Evolutionary conservation across 2,797 vertebrate genomes (phyloP).

Genomic region (Sebastiscus albofasciatus): DNA sequence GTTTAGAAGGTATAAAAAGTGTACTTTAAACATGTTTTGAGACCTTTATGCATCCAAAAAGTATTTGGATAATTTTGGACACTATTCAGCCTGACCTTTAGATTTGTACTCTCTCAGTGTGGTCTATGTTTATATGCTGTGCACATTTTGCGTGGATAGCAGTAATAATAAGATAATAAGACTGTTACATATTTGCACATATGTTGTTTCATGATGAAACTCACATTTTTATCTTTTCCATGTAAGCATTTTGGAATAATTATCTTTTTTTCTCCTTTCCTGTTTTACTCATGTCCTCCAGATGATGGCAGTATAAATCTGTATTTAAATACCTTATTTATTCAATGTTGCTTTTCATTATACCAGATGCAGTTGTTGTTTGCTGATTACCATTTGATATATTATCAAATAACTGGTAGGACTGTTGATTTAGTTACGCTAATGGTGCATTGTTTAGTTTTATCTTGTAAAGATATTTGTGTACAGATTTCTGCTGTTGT

Average conservation of each 20-base stretch:
- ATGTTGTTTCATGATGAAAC: conserved; percentile 32
- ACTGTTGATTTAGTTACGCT: neutral
- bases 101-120: neutral
- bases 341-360: neutral
- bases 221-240: conserved; percentile 13
- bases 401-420: conserved; percentile 2
- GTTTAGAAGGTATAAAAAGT: neutral
- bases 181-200: conserved; percentile 45
- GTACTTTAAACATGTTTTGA: neutral
- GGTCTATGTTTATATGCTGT: conserved; percentile 6
- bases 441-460: conserved; percentile 33
- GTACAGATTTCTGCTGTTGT: conserved; percentile 41
- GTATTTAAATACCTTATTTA: conserved; percentile 23
- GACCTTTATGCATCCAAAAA: neutral
- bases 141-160: conserved; percentile 22
- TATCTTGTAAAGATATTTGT: neutral
- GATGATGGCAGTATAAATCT: conserved; percentile 55
- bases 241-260: neutral
- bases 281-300: conserved; percentile 40
- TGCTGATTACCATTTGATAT: conserved; percentile 25
- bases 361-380: neutral
- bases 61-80: neutral
- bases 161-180: conserved; percentile 1
- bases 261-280: neutral
- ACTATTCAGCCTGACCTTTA: neutral